These are phyloP conservation scores for Hemicordylus capensis DNA, from an alignment of 2,113 vertebrate species.

Conservation along the genomic window DNA sequence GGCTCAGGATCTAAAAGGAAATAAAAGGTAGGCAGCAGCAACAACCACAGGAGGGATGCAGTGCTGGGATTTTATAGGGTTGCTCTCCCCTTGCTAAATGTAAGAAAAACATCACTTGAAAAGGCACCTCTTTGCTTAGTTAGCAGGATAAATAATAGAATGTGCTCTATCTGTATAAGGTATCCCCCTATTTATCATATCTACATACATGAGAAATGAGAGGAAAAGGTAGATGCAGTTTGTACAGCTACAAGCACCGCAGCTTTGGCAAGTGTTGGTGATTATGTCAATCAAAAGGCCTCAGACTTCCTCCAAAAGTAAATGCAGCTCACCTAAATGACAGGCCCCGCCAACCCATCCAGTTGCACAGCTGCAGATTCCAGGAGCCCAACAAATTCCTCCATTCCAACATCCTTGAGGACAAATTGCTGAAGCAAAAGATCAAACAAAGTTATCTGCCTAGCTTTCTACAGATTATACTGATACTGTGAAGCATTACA, in stretches of 20 bases:
- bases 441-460: conserved; percentile 47
- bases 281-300: conserved; percentile 47
- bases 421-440: conserved; percentile 80
- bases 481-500: not conserved
- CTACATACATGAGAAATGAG: not conserved
- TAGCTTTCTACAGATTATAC: not conserved
- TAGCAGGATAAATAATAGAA: fast-evolving
- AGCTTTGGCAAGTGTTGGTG: conserved; percentile 24
- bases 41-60: no score
- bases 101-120: no score
- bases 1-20: no score
- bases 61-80: no score
- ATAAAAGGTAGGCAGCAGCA: no score
- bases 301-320: conserved; percentile 33
- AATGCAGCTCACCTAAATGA: conserved; percentile 78
- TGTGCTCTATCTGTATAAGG: not conserved
- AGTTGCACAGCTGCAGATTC: conserved; percentile 87
- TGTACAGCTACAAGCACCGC: not conserved
- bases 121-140: no score
- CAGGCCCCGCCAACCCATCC: conserved; percentile 87
- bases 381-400: conserved; percentile 83
- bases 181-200: not conserved
- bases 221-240: not conserved
- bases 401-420: conserved; percentile 86
- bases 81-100: no score